Evolutionary conservation across 1,140 invertebrate genomes (phyloP).

Genomic region (Teleogryllus occipitalis): DNA sequence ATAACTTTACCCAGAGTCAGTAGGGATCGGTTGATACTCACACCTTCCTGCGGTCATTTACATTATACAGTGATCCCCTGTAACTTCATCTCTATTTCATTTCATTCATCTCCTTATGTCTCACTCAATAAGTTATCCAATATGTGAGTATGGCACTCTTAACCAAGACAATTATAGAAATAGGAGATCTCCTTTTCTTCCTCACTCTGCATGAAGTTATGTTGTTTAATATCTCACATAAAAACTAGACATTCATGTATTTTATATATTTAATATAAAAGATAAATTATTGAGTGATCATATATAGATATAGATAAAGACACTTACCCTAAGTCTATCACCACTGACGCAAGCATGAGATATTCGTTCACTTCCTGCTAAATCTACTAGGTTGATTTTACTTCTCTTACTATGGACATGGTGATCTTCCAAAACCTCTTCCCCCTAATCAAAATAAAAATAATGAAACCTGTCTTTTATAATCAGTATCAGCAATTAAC

Average conservation of each 20-base stretch:
- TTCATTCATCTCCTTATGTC: no score
- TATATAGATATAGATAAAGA: constrained; percentile 19
- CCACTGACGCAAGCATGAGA: constrained; percentile 56
- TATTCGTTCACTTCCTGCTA: constrained; percentile 77
- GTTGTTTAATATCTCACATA: no score
- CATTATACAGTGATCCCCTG: no score
- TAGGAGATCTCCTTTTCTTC: no score
- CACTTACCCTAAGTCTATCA: constrained; percentile 55
- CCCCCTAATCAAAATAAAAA: not conserved
- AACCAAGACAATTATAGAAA: no score
- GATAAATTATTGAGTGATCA: constrained; percentile 9
- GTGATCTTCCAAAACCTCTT: not conserved
- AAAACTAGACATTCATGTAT: no score
- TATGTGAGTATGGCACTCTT: no score
- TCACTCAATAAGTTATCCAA: no score
- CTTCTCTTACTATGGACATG: constrained; percentile 41
- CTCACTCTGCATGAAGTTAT: no score
- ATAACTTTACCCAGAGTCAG: constrained; percentile 81
- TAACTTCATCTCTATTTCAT: no score
- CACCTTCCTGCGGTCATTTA: constrained; percentile 53
- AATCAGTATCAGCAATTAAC: no score
- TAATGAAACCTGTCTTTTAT: no score
- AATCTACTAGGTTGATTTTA: constrained; percentile 75
- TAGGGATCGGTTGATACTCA: constrained; percentile 68
- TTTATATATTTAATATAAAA: not conserved